Evolutionary conservation across 2,888 invertebrate genomes (phyloP).

Genomic region (Mycalesis mineus): DNA sequence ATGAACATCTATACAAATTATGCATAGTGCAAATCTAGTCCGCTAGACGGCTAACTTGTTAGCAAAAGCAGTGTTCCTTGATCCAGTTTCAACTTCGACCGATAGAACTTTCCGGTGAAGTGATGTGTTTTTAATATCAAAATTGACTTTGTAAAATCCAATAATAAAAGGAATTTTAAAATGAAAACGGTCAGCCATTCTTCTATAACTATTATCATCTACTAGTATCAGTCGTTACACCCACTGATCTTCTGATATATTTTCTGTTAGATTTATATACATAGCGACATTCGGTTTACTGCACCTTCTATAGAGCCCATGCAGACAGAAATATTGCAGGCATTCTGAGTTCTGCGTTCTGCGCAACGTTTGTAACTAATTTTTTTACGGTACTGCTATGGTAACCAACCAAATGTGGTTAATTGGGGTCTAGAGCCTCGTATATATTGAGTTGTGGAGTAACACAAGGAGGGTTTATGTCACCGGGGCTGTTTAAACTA

Average conservation of each 20-base stretch:
- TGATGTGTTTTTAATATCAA: not conserved
- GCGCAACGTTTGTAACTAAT: too few relatives aligned
- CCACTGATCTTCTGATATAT: not conserved
- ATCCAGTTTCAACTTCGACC: slow-evolving; percentile 4
- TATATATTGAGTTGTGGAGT: too few relatives aligned
- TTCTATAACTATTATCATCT: not conserved
- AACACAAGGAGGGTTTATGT: too few relatives aligned
- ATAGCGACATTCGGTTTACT: not conserved
- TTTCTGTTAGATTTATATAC: not conserved
- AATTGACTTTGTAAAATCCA: not conserved
- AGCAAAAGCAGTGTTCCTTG: slow-evolving; percentile 16
- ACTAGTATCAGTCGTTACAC: not conserved
- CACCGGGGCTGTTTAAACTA: too few relatives aligned
- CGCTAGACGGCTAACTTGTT: slow-evolving; percentile 17
- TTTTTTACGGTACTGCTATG: too few relatives aligned
- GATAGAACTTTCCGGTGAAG: not conserved
- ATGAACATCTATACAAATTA: slow-evolving; percentile 11
- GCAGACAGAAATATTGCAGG: too few relatives aligned
- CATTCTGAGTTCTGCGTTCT: too few relatives aligned
- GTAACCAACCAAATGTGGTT: too few relatives aligned
- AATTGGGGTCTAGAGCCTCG: too few relatives aligned
- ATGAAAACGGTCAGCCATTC: not conserved
- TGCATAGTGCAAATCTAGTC: slow-evolving; percentile 18
- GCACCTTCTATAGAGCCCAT: not conserved
- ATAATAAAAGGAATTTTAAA: not conserved